Evolutionary conservation across 2,797 vertebrate species (phyloP).

Genomic region (Scleropages formosus): DNA sequence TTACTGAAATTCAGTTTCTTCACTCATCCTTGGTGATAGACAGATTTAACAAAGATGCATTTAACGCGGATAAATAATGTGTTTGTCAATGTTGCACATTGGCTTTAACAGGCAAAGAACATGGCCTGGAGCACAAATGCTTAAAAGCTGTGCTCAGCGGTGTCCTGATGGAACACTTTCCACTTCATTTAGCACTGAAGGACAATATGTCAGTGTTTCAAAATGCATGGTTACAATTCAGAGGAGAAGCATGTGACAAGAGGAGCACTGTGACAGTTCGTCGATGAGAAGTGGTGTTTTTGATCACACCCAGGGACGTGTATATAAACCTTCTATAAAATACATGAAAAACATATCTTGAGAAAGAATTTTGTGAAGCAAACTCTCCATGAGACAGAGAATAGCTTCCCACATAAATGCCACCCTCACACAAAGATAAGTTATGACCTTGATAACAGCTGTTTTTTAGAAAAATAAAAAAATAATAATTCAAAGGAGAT

Average conservation of each 20-base stretch:
- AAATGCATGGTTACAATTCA: background rate
- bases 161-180: conserved; percentile 23
- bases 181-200: conserved; percentile 23
- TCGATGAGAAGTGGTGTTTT: background rate
- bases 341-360: background rate
- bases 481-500: too few relatives aligned
- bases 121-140: background rate
- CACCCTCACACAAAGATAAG: too few relatives aligned
- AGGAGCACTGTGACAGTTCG: background rate
- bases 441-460: too few relatives aligned
- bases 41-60: conserved; percentile 13
- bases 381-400: too few relatives aligned
- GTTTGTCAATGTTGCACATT: conserved; percentile 6
- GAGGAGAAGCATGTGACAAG: background rate
- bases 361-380: too few relatives aligned
- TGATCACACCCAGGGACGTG: background rate
- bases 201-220: background rate
- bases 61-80: conserved; percentile 13
- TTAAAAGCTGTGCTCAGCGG: background rate
- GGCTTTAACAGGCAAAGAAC: background rate
- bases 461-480: too few relatives aligned
- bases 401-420: too few relatives aligned
- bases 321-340: background rate
- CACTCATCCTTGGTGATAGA: too few relatives aligned
- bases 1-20: too few relatives aligned